Evolutionary conservation across 2,113 vertebrate species (phyloP), one percentile per base, ranked within the genome.

Genomic region (Hiodon tergisus): DNA sequence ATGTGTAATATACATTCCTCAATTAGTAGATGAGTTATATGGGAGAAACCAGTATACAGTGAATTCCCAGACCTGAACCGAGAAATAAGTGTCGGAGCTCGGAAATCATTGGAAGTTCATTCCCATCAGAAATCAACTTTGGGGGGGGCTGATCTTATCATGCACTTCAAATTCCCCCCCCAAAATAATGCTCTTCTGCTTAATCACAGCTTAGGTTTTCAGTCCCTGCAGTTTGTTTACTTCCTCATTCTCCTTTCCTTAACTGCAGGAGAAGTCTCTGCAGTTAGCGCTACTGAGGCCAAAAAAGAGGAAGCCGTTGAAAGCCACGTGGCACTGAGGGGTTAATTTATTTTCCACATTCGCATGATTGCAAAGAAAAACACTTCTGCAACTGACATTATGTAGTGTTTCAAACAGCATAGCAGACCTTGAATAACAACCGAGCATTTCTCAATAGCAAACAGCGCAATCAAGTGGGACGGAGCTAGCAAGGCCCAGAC

Each of bases 341-440:
- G 17, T 13, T 66, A 72, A 77, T 50, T 31, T 63, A 66, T 50
- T 6, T 69, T 0, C 57, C 67, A 54, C 65, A 66, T 16, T 68
- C 60, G n/a, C 61, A 53, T 53, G 67, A 67, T 66, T 77, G 16
- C 71, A 31, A 76, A 76, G 6, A 79, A 69, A 69, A 82, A 76
- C 67, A 74, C 31, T 31, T 57, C 62, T 65, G 17, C 17, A 3
- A 16, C 46, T 66, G 63, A 66, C 46, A 9, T 47, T 4, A 47
- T 17, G 46, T 17, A 48, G 46, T 66, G 63, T 48, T 48, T 47
- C 48, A 47, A 66, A 66, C 63, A 66, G 63, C 3, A 10, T 10
- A 66, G 46, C 17, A 66, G 48, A 11, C 61, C 63, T 47, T 6
- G 16, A 47, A 10, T 31, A 31, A 31, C 63, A n/a, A 47, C 7